Conservation (phyloP, 2,113 vertebrate genomes). For the Myiopsitta monachus region DNA sequence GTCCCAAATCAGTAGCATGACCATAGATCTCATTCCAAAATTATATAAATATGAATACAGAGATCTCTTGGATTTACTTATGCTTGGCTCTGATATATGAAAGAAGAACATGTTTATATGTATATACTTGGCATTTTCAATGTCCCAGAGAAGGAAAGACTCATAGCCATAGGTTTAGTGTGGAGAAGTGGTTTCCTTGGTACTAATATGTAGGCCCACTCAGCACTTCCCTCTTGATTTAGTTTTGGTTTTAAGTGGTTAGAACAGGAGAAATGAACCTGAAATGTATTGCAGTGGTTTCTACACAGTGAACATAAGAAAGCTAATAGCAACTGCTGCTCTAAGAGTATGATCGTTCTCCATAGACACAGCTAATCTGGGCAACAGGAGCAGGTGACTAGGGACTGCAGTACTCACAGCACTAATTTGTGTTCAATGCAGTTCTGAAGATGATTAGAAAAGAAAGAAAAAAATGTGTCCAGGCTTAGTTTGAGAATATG, state of each 20-base stretch:
- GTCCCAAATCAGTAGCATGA: not conserved
- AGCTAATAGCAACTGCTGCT: not conserved
- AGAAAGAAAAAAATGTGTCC: not conserved
- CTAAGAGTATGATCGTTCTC: not conserved
- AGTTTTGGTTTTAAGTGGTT: not conserved
- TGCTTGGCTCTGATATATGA: not conserved
- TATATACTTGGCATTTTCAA: not conserved
- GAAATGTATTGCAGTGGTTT: not conserved
- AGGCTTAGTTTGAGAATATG: not conserved
- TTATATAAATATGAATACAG: not conserved
- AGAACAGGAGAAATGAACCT: not conserved
- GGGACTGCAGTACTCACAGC: fast-evolving
- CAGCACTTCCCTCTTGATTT: not conserved
- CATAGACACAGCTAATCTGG: not conserved
- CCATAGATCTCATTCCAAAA: not conserved
- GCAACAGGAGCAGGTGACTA: not conserved
- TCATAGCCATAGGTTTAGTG: not conserved
- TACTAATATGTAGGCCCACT: not conserved
- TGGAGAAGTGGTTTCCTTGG: not conserved
- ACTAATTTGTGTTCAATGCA: not conserved
- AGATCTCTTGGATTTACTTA: not conserved
- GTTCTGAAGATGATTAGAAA: not conserved
- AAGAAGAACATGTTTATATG: not conserved
- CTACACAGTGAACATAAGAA: not conserved
- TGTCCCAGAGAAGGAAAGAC: not conserved